A percentile compares a stretch with the other conserved stretches of the same genome.
Conservation (phyloP, 2,797 vertebrate genomes). For the Monodelphis domestica region DNA sequence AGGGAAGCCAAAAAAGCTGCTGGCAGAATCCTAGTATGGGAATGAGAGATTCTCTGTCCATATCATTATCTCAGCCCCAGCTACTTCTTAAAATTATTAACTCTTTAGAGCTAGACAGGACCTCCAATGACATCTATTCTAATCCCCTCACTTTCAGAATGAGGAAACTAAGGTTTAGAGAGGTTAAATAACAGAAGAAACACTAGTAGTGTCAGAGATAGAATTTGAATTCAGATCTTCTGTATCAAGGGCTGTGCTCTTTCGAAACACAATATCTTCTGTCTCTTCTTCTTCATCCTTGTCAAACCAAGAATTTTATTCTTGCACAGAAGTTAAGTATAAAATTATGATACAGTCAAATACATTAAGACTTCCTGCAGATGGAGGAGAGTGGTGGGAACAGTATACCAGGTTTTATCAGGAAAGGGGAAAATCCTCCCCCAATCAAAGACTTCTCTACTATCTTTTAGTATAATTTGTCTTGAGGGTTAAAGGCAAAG, state of each 20-base stretch:
- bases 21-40: background rate
- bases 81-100: background rate
- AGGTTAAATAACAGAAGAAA: background rate
- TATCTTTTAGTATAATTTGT: too few species aligned
- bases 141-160: background rate
- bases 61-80: background rate
- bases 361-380: too few species aligned
- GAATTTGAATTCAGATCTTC: background rate
- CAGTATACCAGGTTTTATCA: too few species aligned
- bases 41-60: background rate
- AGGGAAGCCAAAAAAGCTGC: background rate
- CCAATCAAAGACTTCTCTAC: too few species aligned
- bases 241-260: background rate
- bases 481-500: too few species aligned
- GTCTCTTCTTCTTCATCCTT: background rate
- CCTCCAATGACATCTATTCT: background rate
- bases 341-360: too few species aligned
- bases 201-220: background rate
- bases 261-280: background rate
- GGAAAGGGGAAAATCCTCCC: too few species aligned
- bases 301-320: background rate
- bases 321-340: too few species aligned
- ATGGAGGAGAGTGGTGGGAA: too few species aligned
- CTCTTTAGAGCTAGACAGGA: background rate
- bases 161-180: background rate